Conservation (phyloP, 2,113 vertebrate species). For the Cettia cetti region DNA sequence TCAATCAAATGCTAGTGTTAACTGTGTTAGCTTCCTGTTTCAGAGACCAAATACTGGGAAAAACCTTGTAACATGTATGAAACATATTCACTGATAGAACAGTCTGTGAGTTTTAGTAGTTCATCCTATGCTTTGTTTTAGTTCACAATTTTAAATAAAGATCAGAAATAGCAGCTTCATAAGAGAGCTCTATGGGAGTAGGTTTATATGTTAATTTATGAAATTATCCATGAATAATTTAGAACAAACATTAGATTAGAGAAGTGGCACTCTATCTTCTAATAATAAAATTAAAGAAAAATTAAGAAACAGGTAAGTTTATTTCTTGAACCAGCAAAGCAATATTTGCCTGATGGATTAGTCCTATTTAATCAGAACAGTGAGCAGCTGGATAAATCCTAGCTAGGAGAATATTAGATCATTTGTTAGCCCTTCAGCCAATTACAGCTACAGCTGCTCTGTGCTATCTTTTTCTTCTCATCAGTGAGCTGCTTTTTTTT, state of each 20-base stretch:
- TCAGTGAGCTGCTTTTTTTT: not conserved
- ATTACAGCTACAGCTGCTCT: slow-evolving; percentile 45
- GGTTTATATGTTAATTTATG: not conserved
- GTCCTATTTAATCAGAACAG: slow-evolving; percentile 43
- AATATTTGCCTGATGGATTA: slow-evolving; percentile 34
- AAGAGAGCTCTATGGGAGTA: not conserved
- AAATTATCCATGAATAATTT: slow-evolving; percentile 46
- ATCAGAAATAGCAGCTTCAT: slow-evolving; percentile 14
- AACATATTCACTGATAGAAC: not conserved
- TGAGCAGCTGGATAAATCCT: slow-evolving; percentile 37
- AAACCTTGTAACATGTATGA: not conserved
- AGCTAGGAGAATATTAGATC: slow-evolving; percentile 41
- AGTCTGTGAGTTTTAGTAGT: not conserved
- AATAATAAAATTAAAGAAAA: slow-evolving; percentile 44
- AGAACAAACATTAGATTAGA: slow-evolving; percentile 16
- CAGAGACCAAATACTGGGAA: not conserved
- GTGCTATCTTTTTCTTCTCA: slow-evolving; percentile 6
- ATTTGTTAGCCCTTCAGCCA: slow-evolving; percentile 57
- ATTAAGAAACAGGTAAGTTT: slow-evolving; percentile 49
- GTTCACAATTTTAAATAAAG: slow-evolving; percentile 50
- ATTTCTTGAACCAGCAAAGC: not conserved
- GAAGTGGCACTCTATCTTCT: not conserved
- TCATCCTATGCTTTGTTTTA: not conserved
- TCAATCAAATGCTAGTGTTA: not conserved
- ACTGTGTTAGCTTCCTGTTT: not conserved